Evolutionary conservation across 2,888 invertebrate genomes (phyloP).

Genomic region (Agonopterix subpropinquella): DNA sequence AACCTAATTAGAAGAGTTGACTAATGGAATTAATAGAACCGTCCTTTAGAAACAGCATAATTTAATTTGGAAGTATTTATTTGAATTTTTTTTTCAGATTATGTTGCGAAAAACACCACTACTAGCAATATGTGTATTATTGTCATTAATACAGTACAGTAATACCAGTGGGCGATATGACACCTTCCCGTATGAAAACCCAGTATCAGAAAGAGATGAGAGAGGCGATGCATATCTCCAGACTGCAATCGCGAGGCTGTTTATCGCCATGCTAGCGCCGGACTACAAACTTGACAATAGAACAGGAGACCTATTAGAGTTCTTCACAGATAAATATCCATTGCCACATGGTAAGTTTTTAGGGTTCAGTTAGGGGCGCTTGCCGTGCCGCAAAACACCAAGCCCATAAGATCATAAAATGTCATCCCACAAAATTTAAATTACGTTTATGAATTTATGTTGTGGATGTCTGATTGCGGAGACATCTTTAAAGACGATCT

Average conservation of each 20-base stretch:
- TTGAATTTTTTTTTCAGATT: background rate
- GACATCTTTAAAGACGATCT: too few species aligned
- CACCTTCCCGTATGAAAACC: background rate
- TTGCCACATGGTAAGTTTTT: conserved; percentile 31
- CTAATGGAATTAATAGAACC: too few species aligned
- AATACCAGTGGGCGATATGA: conserved; percentile 3
- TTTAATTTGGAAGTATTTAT: too few species aligned
- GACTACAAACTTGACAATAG: conserved; percentile 17
- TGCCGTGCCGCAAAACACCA: too few species aligned
- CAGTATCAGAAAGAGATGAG: background rate
- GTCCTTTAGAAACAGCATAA: too few species aligned
- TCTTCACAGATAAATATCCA: conserved; percentile 30
- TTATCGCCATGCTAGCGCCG: conserved; percentile 20
- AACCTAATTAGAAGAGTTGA: too few species aligned
- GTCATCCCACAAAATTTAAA: too few species aligned
- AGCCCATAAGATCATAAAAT: too few species aligned
- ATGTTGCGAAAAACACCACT: conserved; percentile 5
- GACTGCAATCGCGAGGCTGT: conserved; percentile 21
- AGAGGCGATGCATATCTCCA: conserved; percentile 17
- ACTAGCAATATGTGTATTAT: conserved; percentile 4
- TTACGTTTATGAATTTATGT: too few species aligned
- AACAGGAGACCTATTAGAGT: conserved; percentile 28
- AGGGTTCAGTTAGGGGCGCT: conserved; percentile 23
- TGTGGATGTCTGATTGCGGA: too few species aligned
- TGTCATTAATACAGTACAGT: conserved; percentile 4